phyloP scores from a whole-genome alignment of 2,797 vertebrate genomes.

The Champsocephalus esox region DNA sequence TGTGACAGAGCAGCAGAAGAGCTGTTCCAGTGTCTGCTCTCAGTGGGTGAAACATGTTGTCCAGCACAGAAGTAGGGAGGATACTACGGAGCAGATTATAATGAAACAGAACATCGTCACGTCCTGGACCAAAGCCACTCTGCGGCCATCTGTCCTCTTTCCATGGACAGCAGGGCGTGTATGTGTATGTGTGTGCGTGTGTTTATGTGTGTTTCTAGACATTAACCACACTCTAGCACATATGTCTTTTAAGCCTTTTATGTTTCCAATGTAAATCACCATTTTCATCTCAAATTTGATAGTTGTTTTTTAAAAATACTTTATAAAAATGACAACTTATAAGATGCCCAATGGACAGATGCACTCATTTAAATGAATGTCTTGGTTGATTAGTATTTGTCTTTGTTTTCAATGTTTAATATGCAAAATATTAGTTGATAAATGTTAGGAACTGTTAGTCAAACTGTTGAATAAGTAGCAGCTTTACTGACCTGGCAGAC shows the following conservation, averaged over 20 bases:
- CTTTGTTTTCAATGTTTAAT: not conserved
- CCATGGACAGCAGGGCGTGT: slow-evolving; percentile 71
- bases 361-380: no score
- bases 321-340: no score
- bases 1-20: slow-evolving; percentile 67
- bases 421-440: not conserved
- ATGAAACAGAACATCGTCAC: slow-evolving; percentile 82
- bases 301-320: not conserved
- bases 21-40: slow-evolving; percentile 74
- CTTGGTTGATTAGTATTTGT: not conserved
- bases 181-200: slow-evolving; percentile 31
- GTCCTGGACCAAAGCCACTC: slow-evolving; percentile 82
- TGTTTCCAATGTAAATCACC: slow-evolving; percentile 11
- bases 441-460: not conserved
- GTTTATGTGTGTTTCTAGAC: slow-evolving; percentile 43
- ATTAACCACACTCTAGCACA: slow-evolving; percentile 54
- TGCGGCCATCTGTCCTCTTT: slow-evolving; percentile 83
- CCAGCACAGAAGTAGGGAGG: slow-evolving; percentile 81
- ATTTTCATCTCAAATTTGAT: slow-evolving; percentile 5
- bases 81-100: slow-evolving; percentile 84
- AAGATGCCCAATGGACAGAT: no score
- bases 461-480: not conserved
- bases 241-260: slow-evolving; percentile 48
- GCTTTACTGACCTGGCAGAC: not conserved
- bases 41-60: slow-evolving; percentile 84